phyloP scores from a whole-genome alignment of 2,797 vertebrate genomes.

The Aselliscus stoliczkanus region DNA sequence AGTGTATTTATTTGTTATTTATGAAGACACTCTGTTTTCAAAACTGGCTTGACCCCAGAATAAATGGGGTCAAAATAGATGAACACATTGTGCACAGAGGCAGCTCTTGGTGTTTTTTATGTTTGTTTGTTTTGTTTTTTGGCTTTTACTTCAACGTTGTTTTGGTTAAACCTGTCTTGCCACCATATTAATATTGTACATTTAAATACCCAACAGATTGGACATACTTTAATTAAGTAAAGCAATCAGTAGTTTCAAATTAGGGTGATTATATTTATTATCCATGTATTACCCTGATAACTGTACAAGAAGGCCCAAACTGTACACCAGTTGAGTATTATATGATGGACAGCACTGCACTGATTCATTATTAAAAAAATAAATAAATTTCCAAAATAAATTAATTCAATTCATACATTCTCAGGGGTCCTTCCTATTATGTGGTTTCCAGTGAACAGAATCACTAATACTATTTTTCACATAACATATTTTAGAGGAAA shows the following conservation, averaged over 20 bases:
- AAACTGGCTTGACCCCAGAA: neutral
- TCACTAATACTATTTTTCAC: neutral
- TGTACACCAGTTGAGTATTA: neutral
- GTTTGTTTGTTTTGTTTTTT: neutral
- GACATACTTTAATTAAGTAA: neutral
- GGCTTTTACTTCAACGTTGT: neutral
- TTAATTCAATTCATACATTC: neutral
- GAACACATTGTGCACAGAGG: neutral
- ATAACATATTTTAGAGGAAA: neutral
- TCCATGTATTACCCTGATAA: neutral
- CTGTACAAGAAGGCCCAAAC: neutral
- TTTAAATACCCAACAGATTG: neutral
- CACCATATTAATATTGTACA: neutral
- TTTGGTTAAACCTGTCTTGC: constrained; percentile 3
- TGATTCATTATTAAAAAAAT: neutral
- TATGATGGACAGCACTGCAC: neutral
- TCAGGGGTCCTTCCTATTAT: neutral
- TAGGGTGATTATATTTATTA: neutral
- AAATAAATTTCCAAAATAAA: neutral
- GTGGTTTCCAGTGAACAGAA: neutral
- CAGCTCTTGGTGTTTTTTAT: neutral
- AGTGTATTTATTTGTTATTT: neutral
- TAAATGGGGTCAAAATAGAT: neutral
- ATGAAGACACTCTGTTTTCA: neutral
- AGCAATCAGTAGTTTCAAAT: neutral